phyloP scores from a whole-genome alignment of 2,797 vertebrate genomes.

The Amblyopsis hoosieri region DNA sequence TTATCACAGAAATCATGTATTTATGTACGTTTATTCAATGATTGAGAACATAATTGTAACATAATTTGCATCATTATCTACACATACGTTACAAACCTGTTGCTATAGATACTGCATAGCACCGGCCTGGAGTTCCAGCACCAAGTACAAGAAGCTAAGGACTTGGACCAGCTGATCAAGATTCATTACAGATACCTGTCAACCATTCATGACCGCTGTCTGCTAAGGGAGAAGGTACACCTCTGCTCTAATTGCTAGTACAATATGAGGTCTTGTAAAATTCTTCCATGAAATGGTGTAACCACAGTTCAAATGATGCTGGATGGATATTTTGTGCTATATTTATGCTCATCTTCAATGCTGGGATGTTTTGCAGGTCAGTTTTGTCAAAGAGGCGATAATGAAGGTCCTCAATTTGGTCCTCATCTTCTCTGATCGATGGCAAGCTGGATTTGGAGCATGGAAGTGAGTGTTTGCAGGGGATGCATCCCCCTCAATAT shows the following conservation, averaged over 20 bases:
- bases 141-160: slow-evolving; percentile 97
- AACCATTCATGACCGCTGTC: slow-evolving; percentile 95
- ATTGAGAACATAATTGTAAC: too few species aligned
- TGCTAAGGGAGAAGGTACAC: slow-evolving; percentile 93
- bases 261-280: too few species aligned
- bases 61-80: too few species aligned
- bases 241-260: neutral
- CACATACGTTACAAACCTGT: slow-evolving; percentile 5
- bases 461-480: slow-evolving; percentile 86
- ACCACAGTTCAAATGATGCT: too few species aligned
- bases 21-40: too few species aligned
- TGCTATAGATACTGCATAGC: slow-evolving; percentile 92
- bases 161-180: slow-evolving; percentile 97
- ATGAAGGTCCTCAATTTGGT: slow-evolving; percentile 98
- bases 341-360: neutral
- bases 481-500: neutral
- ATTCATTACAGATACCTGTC: slow-evolving; percentile 97
- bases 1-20: too few species aligned
- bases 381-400: slow-evolving; percentile 98
- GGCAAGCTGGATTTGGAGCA: slow-evolving; percentile 92
- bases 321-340: too few species aligned
- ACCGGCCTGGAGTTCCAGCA: slow-evolving; percentile 98
- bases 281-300: neutral
- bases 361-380: slow-evolving; percentile 81
- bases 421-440: slow-evolving; percentile 96